These are phyloP conservation scores for Drosophila mimetica DNA, from an alignment of 2,888 invertebrate genomes.

Conservation along the genomic window DNA sequence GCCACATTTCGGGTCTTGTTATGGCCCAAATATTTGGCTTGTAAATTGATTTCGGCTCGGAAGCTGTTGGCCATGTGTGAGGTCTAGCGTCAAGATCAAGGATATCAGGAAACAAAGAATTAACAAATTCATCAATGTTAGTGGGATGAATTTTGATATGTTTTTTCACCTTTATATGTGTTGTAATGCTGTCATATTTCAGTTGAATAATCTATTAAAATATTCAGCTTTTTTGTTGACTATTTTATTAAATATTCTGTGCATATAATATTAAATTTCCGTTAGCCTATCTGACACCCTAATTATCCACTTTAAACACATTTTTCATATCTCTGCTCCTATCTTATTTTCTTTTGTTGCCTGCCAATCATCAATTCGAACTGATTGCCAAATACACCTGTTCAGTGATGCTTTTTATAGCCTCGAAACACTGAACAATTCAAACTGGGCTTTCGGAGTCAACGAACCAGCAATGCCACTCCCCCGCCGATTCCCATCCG, in stretches of 20 bases:
- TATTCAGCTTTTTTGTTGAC: not conserved
- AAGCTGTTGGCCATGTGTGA: constrained; percentile 2
- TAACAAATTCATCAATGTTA: constrained; percentile 2
- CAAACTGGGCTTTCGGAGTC: constrained; percentile 24
- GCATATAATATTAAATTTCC: too few species aligned
- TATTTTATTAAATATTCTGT: too few species aligned
- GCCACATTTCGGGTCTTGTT: constrained; percentile 36
- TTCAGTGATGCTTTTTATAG: constrained; percentile 18
- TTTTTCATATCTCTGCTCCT: not conserved
- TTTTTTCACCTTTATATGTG: not conserved
- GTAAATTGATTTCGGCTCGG: constrained; percentile 62
- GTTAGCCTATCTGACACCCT: not conserved
- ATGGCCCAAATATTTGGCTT: constrained; percentile 65
- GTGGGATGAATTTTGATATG: not conserved
- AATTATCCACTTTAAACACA: not conserved
- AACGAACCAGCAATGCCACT: constrained; percentile 29
- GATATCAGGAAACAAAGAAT: constrained; percentile 1
- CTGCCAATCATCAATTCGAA: constrained; percentile 36
- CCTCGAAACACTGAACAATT: constrained; percentile 23
- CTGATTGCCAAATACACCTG: constrained; percentile 40
- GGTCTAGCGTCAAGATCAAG: constrained; percentile 9
- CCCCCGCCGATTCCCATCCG: not conserved
- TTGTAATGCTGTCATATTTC: not conserved
- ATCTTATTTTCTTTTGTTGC: constrained; percentile 3
- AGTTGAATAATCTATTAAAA: not conserved